Base-by-base conservation (phyloP, 2,797 vertebrate genomes). In the Hydrocynus forskahlii region DNA sequence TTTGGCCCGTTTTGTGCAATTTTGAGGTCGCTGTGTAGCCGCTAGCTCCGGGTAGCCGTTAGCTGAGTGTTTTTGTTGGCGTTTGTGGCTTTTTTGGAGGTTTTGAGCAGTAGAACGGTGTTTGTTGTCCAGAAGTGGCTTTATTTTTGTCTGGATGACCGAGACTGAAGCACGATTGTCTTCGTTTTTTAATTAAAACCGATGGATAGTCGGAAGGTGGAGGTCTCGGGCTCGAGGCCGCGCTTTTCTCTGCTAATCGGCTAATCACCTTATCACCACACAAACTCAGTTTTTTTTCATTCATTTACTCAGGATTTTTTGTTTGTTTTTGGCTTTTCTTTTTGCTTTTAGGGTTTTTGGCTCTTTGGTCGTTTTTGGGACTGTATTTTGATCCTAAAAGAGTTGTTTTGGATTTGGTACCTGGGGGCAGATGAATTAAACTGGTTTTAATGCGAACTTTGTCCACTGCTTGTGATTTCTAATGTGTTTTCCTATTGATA, bases 371-470 rank as follows among this genome's bases (percentile, higher is more conserved):
- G 1, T 69, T 69, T 69, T 69, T 45, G 67, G 43, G n/a, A 21
- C 4, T n/a, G 45, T 45, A n/a, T 68, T 45, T 48, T 48, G 21
- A 69, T 69, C 5, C 45, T 69, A 19, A 43, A 43, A 9, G 12
- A 7, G 14, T 66, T 17, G 63, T 29, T 16, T 5, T 66, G 64
- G 64, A 3, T 67, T 43, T 29, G 29, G 29, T 3, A 29, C 29
- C 29, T 29, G 29, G 29, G 29, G 1, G 5, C 17, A 29, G 68
- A 14, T 72, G 50, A 35, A 72, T 72, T 72, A 72, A 72, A 72
- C 23, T 72, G 70, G 70, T 55, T 72, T 43, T 35, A 55, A 55
- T 29, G 16, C 55, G 70, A 72, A 71, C 69, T 45, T 52, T 25
- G 21, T 52, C 21, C n/a, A 71, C 5, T 55, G 50, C 43, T 69